Conservation (phyloP, 2,797 vertebrate species). For the Streptopelia turtur region DNA sequence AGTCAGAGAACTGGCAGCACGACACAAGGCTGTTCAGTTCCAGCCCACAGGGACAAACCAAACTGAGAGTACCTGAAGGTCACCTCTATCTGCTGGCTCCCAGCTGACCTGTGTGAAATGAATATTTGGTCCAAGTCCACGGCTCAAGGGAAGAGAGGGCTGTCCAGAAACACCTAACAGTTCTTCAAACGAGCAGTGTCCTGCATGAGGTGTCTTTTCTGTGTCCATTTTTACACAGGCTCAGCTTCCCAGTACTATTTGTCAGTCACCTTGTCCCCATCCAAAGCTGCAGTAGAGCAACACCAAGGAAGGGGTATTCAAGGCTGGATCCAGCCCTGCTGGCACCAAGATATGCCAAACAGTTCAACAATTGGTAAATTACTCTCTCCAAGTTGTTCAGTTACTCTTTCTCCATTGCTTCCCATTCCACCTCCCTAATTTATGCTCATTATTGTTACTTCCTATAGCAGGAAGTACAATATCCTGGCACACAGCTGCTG, state of each 20-base stretch:
- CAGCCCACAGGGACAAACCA: conserved; percentile 13
- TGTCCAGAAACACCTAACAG: not conserved
- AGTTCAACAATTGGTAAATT: conserved; percentile 42
- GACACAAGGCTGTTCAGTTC: conserved; percentile 11
- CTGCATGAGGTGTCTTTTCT: not conserved
- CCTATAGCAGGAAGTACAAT: not conserved
- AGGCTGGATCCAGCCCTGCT: conserved; percentile 5
- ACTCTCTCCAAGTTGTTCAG: conserved; percentile 7
- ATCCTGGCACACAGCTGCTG: conserved; percentile 39
- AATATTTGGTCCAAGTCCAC: not conserved
- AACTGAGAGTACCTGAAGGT: conserved; percentile 44
- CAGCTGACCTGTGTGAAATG: conserved; percentile 1
- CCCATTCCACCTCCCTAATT: conserved; percentile 38
- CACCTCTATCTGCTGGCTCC: conserved; percentile 27
- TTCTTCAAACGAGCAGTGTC: not conserved
- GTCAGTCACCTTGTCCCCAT: not conserved
- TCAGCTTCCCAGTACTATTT: not conserved
- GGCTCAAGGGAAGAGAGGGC: not conserved
- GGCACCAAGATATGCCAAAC: not conserved
- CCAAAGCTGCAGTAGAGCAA: not conserved
- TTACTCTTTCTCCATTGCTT: conserved; percentile 27
- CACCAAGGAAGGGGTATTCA: not conserved
- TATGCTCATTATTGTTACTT: not conserved
- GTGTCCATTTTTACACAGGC: not conserved
- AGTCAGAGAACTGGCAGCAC: conserved; percentile 63